phyloP scores from a whole-genome alignment of 2,797 vertebrate genomes.

The Moxostoma hubbsi region DNA sequence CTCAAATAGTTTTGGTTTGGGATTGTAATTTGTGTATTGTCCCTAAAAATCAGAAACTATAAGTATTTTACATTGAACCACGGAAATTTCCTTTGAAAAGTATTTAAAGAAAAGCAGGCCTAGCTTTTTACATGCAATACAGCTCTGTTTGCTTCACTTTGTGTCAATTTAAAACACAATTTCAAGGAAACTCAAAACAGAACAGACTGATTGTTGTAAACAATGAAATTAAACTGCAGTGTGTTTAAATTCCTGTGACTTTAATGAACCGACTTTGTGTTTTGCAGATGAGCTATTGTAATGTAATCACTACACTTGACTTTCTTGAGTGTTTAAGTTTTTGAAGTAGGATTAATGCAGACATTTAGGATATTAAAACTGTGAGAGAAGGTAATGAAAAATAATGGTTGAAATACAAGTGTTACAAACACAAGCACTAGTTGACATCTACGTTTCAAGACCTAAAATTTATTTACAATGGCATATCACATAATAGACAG shows the following conservation, averaged over 20 bases:
- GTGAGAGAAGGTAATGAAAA: background rate
- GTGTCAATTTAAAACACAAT: background rate
- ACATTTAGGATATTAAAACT: background rate
- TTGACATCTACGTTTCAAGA: no score
- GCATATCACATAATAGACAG: no score
- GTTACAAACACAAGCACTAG: background rate
- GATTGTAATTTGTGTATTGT: background rate
- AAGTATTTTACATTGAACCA: background rate
- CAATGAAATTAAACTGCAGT: background rate
- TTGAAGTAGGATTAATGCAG: background rate
- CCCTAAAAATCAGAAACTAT: background rate
- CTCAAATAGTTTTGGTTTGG: background rate
- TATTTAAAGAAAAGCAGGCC: background rate
- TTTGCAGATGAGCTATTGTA: background rate
- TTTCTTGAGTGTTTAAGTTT: background rate
- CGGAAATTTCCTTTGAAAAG: background rate
- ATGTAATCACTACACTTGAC: background rate
- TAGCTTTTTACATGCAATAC: background rate
- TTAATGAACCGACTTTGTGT: background rate
- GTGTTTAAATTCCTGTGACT: slow-evolving; percentile 4
- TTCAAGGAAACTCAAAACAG: slow-evolving; percentile 4
- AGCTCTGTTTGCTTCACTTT: slow-evolving; percentile 5
- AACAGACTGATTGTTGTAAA: background rate
- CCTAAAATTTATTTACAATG: no score
- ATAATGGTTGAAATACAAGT: background rate